A percentile compares a stretch with the other conserved stretches of the same genome.
phyloP scores from a whole-genome alignment of 1,140 invertebrate genomes.

The Melanaphis sacchari region DNA sequence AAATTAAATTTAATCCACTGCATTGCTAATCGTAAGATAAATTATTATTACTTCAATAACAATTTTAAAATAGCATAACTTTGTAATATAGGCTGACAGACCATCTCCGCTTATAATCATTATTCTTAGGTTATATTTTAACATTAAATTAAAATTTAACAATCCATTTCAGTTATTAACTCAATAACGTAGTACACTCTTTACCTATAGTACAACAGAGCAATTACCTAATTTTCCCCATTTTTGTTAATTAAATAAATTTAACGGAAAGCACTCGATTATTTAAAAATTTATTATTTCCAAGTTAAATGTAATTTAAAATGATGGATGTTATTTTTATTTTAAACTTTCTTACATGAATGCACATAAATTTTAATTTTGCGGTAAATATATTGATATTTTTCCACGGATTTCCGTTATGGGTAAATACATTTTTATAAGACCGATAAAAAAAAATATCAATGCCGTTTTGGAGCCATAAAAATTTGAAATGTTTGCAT shows the following conservation, averaged over 20 bases:
- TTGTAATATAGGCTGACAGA: no score
- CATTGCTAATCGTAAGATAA: no score
- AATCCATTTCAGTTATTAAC: no score
- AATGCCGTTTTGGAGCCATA: not conserved
- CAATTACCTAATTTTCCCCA: not conserved
- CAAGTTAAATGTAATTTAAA: not conserved
- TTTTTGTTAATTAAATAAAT: no score
- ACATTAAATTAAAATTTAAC: no score
- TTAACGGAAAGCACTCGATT: not conserved
- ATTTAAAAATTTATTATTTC: not conserved
- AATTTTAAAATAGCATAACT: no score
- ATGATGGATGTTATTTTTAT: not conserved
- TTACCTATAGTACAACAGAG: not conserved
- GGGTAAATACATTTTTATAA: not conserved
- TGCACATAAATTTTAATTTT: not conserved
- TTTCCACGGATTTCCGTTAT: not conserved
- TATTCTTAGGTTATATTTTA: no score
- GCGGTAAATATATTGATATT: not conserved
- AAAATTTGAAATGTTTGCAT: not conserved
- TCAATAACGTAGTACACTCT: no score
- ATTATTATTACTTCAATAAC: no score
- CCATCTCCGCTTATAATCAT: no score
- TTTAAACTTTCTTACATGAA: not conserved
- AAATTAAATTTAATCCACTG: no score
- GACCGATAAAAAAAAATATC: not conserved